Evolutionary conservation across 2,888 invertebrate species (phyloP).

Genomic region (Sericinus montela): DNA sequence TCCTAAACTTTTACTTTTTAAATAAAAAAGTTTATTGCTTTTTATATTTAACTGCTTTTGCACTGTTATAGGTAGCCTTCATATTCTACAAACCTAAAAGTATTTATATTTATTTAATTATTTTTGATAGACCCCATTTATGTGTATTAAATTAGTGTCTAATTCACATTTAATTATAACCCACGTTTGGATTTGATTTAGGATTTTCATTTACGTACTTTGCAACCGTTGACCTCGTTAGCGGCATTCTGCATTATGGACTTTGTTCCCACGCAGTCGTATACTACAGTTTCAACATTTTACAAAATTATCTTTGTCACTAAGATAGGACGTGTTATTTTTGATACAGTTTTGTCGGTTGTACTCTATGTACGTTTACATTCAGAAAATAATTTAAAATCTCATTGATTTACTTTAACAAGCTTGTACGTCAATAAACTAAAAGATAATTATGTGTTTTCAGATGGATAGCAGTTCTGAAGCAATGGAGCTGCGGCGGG

Average conservation of each 20-base stretch:
- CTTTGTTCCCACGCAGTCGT: slow-evolving; percentile 27
- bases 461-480: slow-evolving; percentile 84
- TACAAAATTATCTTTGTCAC: slow-evolving; percentile 1
- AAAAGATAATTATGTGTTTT: slow-evolving; percentile 45
- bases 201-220: slow-evolving; percentile 1
- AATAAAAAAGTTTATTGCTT: no score
- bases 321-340: neutral
- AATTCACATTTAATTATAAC: neutral
- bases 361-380: slow-evolving; percentile 2
- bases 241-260: slow-evolving; percentile 25
- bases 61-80: no score
- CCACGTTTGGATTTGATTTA: neutral
- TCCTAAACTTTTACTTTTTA: no score
- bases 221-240: slow-evolving; percentile 35
- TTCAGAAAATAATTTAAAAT: neutral
- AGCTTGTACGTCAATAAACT: neutral
- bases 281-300: slow-evolving; percentile 15
- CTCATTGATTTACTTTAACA: neutral
- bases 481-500: slow-evolving; percentile 78
- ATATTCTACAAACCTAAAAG: no score
- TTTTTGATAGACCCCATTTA: no score
- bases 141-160: no score
- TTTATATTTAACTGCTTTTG: no score
- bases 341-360: neutral
- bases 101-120: no score